Evolutionary conservation across 2,797 vertebrate genomes (phyloP).

Genomic region (Channa striata): DNA sequence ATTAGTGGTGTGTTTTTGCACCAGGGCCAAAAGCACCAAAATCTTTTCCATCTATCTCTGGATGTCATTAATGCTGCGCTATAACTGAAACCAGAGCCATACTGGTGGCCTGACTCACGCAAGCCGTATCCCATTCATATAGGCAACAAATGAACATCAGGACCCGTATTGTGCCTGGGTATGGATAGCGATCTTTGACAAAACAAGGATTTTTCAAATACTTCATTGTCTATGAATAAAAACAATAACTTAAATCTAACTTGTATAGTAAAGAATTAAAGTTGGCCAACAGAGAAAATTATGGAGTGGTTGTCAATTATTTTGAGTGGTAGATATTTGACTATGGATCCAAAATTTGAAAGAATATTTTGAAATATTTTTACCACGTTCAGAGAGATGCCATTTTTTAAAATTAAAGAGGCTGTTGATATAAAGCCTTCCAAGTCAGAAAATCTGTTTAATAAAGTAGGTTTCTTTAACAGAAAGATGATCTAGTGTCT

Average conservation of each 20-base stretch:
- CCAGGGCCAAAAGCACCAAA: constrained; percentile 39
- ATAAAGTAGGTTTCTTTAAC: constrained; percentile 60
- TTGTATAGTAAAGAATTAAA: not conserved
- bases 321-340: not conserved
- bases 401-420: constrained; percentile 4
- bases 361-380: not conserved
- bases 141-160: constrained; percentile 16
- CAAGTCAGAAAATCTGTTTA: constrained; percentile 44
- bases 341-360: not conserved
- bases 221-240: too few species aligned
- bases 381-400: not conserved
- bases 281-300: not conserved
- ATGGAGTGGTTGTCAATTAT: constrained; percentile 1
- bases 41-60: constrained; percentile 46
- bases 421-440: too few species aligned
- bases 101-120: constrained; percentile 42
- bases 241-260: not conserved
- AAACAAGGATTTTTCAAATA: not conserved
- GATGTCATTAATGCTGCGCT: constrained; percentile 32
- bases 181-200: constrained; percentile 13
- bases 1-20: constrained; percentile 11
- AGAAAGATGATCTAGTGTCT: constrained; percentile 34
- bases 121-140: constrained; percentile 6
- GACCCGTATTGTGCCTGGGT: constrained; percentile 5
- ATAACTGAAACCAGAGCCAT: constrained; percentile 29